These are phyloP conservation scores for Scarus forsteni DNA, from an alignment of 2,797 vertebrate species.

Conservation along the genomic window DNA sequence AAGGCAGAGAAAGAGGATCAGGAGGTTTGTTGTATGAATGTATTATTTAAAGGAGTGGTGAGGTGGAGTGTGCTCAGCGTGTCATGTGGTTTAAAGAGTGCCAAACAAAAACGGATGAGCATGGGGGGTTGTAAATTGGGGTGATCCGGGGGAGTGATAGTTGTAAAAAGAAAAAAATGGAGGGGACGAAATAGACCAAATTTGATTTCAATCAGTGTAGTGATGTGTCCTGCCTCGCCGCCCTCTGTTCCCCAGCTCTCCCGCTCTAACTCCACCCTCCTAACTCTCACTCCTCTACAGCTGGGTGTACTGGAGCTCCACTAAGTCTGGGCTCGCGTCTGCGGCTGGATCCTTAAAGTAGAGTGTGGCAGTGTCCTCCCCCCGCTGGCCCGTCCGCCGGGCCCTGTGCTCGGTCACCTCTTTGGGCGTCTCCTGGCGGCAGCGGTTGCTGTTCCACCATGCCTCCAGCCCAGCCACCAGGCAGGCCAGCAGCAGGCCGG, in stretches of 20 bases:
- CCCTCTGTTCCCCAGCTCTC: conserved; percentile 29
- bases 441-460: conserved; percentile 97
- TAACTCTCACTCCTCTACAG: conserved; percentile 72
- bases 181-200: conserved; percentile 73
- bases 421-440: conserved; percentile 95
- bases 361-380: conserved; percentile 87
- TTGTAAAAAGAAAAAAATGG: conserved; percentile 40
- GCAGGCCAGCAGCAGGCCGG: conserved; percentile 96
- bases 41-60: conserved; percentile 46
- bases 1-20: neutral
- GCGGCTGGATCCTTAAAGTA: conserved; percentile 87
- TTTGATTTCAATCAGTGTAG: conserved; percentile 83
- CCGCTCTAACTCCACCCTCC: conserved; percentile 17
- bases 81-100: conserved; percentile 6
- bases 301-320: conserved; percentile 87
- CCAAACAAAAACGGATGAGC: conserved; percentile 40
- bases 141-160: conserved; percentile 40
- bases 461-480: conserved; percentile 96
- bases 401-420: conserved; percentile 92
- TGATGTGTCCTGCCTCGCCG: conserved; percentile 31
- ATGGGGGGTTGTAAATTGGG: conserved; percentile 20
- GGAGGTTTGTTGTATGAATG: neutral
- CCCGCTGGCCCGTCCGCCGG: conserved; percentile 78
- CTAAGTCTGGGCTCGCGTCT: conserved; percentile 85
- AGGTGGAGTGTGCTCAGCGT: conserved; percentile 17